phyloP scores from a whole-genome alignment of 2,113 vertebrate species.

The Antigone vipio region DNA sequence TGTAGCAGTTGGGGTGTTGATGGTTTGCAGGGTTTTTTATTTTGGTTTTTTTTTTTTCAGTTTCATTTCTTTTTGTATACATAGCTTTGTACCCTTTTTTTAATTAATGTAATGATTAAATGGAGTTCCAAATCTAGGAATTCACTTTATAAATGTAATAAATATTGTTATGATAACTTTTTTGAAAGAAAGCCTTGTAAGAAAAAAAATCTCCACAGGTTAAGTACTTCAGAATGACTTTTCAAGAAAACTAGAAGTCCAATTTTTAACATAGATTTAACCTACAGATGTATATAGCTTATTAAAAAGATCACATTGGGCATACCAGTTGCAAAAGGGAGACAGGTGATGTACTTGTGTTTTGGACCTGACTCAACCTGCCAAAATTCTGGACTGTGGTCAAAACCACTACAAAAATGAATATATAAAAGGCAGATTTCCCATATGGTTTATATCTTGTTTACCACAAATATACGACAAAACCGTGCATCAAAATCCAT shows the following conservation, averaged over 20 bases:
- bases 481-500: not conserved
- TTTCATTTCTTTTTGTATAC: not conserved
- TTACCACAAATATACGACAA: not conserved
- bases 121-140: not conserved
- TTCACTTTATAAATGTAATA: not conserved
- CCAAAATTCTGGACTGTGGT: not conserved
- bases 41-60: not conserved
- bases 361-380: not conserved
- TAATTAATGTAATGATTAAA: not conserved
- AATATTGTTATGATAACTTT: not conserved
- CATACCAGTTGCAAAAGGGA: not conserved
- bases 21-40: too few species aligned
- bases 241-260: not conserved
- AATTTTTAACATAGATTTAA: not conserved
- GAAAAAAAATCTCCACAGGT: not conserved
- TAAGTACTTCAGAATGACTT: not conserved
- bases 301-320: not conserved
- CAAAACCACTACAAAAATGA: not conserved
- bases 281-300: not conserved
- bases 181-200: not conserved
- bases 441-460: not conserved
- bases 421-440: not conserved
- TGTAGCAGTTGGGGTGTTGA: not conserved
- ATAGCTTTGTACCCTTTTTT: not conserved
- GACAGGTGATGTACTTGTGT: not conserved